Conservation (phyloP, 2,113 vertebrate genomes). For the Centropus bengalensis region DNA sequence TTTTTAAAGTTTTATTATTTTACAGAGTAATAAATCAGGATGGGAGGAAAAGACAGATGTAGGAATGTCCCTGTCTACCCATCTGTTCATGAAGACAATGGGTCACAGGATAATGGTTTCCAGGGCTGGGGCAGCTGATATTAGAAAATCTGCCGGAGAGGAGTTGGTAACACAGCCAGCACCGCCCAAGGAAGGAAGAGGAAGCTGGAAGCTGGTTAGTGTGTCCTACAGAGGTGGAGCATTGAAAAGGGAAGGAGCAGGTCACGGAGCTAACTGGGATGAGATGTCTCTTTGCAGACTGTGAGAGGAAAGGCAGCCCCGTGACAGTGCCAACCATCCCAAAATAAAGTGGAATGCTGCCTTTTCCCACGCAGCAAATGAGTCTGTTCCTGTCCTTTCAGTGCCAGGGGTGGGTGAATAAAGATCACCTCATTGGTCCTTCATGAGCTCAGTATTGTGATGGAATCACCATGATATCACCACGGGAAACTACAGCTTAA, state of each 20-base stretch:
- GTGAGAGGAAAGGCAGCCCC: background rate
- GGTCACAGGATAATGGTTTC: slow-evolving; percentile 6
- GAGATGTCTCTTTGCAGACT: background rate
- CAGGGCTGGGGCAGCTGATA: background rate
- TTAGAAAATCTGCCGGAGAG: background rate
- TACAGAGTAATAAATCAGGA: slow-evolving; percentile 71
- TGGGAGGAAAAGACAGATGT: slow-evolving; percentile 48
- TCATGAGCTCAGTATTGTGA: background rate
- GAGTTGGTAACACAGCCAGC: background rate
- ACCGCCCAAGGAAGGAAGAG: background rate
- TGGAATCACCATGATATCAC: background rate
- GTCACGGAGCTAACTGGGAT: rapidly evolving
- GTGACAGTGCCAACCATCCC: background rate
- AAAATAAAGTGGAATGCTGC: background rate
- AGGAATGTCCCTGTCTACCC: background rate
- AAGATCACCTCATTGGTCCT: background rate
- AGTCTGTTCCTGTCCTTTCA: background rate
- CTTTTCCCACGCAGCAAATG: rapidly evolving
- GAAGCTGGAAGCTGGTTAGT: background rate
- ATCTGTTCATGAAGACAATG: background rate
- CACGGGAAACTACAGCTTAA: background rate
- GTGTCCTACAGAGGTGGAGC: background rate
- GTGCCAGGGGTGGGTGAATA: rapidly evolving
- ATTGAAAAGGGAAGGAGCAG: background rate
- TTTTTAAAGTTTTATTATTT: slow-evolving; percentile 76